A percentile compares a stretch with the other conserved stretches of the same genome.
These are phyloP conservation scores for Metaphire vulgaris DNA, from an alignment of 1,140 invertebrate genomes.

Conservation along the genomic window DNA sequence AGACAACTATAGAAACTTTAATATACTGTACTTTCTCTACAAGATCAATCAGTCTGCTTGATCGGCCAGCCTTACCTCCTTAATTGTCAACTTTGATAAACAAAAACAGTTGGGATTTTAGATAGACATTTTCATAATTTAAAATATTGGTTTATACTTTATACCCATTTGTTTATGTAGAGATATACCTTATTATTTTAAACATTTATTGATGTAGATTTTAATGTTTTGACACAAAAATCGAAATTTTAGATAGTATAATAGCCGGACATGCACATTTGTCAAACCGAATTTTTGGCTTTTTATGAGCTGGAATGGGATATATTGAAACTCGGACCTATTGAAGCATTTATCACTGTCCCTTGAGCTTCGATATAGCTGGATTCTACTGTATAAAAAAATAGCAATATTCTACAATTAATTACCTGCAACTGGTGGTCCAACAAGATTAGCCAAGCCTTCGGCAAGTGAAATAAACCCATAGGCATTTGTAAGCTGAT, in stretches of 20 bases:
- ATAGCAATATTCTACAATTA: neutral
- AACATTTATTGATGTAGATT: too few species aligned
- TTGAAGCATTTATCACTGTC: neutral
- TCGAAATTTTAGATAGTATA: too few species aligned
- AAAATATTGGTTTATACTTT: too few species aligned
- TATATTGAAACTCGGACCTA: neutral
- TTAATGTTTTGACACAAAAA: too few species aligned
- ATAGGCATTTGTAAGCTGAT: conserved; percentile 35
- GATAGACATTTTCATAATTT: neutral
- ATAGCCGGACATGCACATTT: too few species aligned
- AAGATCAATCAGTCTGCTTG: too few species aligned
- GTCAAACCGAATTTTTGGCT: neutral
- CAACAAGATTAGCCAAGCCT: conserved; percentile 37
- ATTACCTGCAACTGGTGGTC: conserved; percentile 39
- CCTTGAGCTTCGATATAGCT: too few species aligned
- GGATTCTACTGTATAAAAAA: neutral
- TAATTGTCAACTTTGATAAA: too few species aligned
- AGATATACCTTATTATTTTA: neutral
- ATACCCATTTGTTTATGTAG: neutral
- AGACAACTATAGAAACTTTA: too few species aligned
- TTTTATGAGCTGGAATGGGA: too few species aligned
- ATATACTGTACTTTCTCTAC: too few species aligned
- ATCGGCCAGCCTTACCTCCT: too few species aligned
- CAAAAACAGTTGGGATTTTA: neutral
- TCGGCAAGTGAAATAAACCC: conserved; percentile 37